phyloP scores from a whole-genome alignment of 2,113 vertebrate species.

The Myanophis thanlyinensis region DNA sequence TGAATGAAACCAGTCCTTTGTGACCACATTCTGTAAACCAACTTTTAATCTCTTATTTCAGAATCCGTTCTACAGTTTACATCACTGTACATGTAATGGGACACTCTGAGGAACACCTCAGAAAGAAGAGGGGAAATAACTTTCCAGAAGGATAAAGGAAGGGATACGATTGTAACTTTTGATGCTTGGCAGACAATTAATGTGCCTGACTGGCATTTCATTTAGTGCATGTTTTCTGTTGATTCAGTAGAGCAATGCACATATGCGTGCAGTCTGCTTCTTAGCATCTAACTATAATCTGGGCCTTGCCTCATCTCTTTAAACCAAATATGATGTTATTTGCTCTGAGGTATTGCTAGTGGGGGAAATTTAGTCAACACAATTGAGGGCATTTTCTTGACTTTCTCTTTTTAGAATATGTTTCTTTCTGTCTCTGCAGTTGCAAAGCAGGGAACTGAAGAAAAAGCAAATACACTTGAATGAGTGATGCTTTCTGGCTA shows the following conservation, averaged over 20 bases:
- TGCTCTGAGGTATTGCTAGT: background rate
- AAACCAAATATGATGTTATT: background rate
- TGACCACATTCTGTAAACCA: background rate
- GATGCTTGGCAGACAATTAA: background rate
- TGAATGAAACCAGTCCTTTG: background rate
- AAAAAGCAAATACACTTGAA: conserved; percentile 19
- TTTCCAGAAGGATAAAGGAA: background rate
- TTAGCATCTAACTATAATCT: background rate
- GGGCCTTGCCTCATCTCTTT: background rate
- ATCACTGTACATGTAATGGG: background rate
- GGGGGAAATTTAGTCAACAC: background rate
- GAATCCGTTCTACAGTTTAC: background rate
- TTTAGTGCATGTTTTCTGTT: background rate
- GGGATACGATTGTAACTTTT: background rate
- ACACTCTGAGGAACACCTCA: background rate
- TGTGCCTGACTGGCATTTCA: background rate
- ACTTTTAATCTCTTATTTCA: background rate
- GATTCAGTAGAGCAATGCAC: background rate
- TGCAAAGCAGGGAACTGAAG: background rate
- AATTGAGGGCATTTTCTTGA: background rate
- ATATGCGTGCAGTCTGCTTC: background rate
- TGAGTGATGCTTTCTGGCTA: background rate
- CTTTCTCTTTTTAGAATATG: background rate
- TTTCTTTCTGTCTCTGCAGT: conserved; percentile 12
- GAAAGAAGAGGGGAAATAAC: background rate